Percentiles rank a stretch among this genome's conserved stretches.
Conservation (phyloP, 2,888 invertebrate genomes). For the Lithophane socia region DNA sequence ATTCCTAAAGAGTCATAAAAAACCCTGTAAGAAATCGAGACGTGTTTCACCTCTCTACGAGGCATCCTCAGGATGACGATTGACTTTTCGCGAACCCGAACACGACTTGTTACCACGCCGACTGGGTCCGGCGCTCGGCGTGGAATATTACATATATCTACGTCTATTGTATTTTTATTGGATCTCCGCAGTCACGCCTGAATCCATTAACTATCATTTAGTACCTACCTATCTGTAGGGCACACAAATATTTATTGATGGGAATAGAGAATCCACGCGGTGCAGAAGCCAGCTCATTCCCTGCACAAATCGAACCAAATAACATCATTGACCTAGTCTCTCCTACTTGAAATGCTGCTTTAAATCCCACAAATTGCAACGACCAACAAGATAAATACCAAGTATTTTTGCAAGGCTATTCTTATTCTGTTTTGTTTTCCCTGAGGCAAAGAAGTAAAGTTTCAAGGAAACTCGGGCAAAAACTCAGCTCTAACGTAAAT, state of each 20-base stretch:
- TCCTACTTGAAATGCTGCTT: not conserved
- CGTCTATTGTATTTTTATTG: too few relatives aligned
- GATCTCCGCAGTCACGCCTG: too few relatives aligned
- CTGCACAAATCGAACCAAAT: not conserved
- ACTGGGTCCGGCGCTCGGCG: too few relatives aligned
- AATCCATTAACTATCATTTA: not conserved
- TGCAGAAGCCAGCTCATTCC: not conserved
- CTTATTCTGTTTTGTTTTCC: slow-evolving; percentile 37
- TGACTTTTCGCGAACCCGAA: too few relatives aligned
- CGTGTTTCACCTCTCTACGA: too few relatives aligned
- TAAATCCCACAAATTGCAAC: slow-evolving; percentile 6
- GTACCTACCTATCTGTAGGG: not conserved
- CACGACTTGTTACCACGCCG: too few relatives aligned
- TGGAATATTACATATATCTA: too few relatives aligned
- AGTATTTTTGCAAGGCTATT: slow-evolving; percentile 36
- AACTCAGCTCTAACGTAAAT: slow-evolving; percentile 53
- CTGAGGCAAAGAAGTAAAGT: slow-evolving; percentile 33
- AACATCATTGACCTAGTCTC: not conserved
- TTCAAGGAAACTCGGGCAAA: slow-evolving; percentile 45
- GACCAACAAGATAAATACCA: slow-evolving; percentile 38
- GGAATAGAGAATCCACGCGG: not conserved
- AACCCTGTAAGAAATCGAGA: too few relatives aligned
- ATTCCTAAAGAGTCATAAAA: too few relatives aligned
- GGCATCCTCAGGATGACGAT: too few relatives aligned
- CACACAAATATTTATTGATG: not conserved